phyloP scores from a whole-genome alignment of 2,888 invertebrate species.

The Limulus polyphemus region DNA sequence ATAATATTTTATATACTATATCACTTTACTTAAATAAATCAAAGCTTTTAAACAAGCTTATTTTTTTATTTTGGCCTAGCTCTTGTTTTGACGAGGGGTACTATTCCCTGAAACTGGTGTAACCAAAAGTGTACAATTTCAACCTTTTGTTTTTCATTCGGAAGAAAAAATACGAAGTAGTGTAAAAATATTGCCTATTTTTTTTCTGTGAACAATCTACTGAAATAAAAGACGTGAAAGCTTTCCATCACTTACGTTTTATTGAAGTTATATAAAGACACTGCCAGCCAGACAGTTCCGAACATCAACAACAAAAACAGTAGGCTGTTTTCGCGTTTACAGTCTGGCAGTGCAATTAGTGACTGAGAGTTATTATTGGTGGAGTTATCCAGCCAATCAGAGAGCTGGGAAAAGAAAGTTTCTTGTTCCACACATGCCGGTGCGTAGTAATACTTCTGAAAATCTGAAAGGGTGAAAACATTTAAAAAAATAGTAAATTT shows the following conservation, averaged over 20 bases:
- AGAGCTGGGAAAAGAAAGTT: background rate
- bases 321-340: conserved; percentile 44
- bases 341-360: conserved; percentile 25
- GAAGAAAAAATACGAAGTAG: too few relatives aligned
- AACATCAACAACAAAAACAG: conserved; percentile 47
- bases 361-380: conserved; percentile 14
- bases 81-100: too few relatives aligned
- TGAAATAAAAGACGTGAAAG: too few relatives aligned
- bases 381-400: conserved; percentile 5
- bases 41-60: too few relatives aligned
- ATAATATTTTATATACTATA: too few relatives aligned
- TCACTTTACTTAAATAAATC: too few relatives aligned
- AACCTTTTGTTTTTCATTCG: too few relatives aligned
- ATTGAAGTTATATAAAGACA: conserved; percentile 48
- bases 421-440: conserved; percentile 15
- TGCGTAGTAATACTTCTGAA: conserved; percentile 28
- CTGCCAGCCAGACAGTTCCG: conserved; percentile 48
- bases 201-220: too few relatives aligned
- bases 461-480: conserved; percentile 15
- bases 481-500: background rate
- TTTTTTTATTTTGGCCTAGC: too few relatives aligned
- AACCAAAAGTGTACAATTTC: too few relatives aligned
- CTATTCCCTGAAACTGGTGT: too few relatives aligned
- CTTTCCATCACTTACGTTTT: conserved; percentile 40
- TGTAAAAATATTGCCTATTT: too few relatives aligned